Evolutionary conservation across 37 sponge, comb jelly and placozoan species (phyloP).

Genomic region (Axinella damicornis): DNA sequence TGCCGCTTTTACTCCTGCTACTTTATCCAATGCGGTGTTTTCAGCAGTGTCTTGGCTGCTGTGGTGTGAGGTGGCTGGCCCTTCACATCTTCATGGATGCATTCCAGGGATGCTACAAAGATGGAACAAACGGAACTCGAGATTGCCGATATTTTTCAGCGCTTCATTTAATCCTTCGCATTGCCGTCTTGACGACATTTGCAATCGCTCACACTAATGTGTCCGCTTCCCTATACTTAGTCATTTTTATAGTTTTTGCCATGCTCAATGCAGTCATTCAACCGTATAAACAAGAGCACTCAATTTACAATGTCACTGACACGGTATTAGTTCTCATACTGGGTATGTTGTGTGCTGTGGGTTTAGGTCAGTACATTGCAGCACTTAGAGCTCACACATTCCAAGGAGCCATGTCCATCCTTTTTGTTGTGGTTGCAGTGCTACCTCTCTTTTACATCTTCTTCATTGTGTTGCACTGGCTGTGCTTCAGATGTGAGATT

Average conservation of each 20-base stretch:
- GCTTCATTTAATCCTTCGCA: conserved; percentile 33
- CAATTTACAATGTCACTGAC: neutral
- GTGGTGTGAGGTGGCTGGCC: neutral
- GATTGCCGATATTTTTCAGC: conserved; percentile 67
- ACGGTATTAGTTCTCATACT: neutral
- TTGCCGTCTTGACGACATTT: conserved; percentile 16
- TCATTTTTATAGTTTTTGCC: neutral
- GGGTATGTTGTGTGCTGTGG: neutral
- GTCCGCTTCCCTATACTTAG: neutral
- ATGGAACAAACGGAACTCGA: conserved; percentile 43
- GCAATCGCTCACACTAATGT: neutral
- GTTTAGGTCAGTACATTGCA: neutral
- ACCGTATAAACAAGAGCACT: neutral
- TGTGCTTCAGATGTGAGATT: too few species aligned
- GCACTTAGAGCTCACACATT: too few species aligned
- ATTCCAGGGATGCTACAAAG: conserved; percentile 65
- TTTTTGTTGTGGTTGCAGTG: too few species aligned
- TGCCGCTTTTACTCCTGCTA: conserved; percentile 54
- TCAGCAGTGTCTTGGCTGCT: neutral
- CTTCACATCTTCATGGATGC: conserved; percentile 39
- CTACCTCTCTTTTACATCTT: too few species aligned
- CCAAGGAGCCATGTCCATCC: too few species aligned
- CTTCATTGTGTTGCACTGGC: too few species aligned
- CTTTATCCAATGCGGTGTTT: conserved; percentile 10
- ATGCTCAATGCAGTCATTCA: neutral